A percentile compares a stretch with the other conserved stretches of the same genome.
Evolutionary conservation across 2,113 vertebrate species (phyloP).

Genomic region (western clawed frog (Xenopus tropicalis)): UCB_Xtro_10.0 CM004444.2:97499501-97500000

Average conservation of each 20-base stretch:
- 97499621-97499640: slow-evolving; percentile 22
- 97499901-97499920: no score
- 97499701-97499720: slow-evolving; percentile 8
- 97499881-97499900: not conserved
- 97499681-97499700: slow-evolving; percentile 41
- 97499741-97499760: slow-evolving; percentile 15
- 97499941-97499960: no score
- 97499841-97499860: not conserved
- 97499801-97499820: slow-evolving; percentile 1
- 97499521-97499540: no score
- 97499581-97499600: not conserved
- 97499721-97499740: not conserved
- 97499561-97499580: no score
- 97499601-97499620: slow-evolving; percentile 6
- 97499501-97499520: no score
- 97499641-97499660: slow-evolving; percentile 16
- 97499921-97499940: no score
- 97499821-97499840: not conserved
- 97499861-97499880: not conserved
- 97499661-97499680: slow-evolving; percentile 20
- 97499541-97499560: no score
- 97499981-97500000: no score
- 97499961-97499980: no score
- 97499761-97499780: slow-evolving; percentile 10
- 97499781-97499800: not conserved